A percentile compares a stretch with the other conserved stretches of the same genome.
Conservation (phyloP, 1,140 invertebrate genomes). For the Drosophila tani region DNA sequence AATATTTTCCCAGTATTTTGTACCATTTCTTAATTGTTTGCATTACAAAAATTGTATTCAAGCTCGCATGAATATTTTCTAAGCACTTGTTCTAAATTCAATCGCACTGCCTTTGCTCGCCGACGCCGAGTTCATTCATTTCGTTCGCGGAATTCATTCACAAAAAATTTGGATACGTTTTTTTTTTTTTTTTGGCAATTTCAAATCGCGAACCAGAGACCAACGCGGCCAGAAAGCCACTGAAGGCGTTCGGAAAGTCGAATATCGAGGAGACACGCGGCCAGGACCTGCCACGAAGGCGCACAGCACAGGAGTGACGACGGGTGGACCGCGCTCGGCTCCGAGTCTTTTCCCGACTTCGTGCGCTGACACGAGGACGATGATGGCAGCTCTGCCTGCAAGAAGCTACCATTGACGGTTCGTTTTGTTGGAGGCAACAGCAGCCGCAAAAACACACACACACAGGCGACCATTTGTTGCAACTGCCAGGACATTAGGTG, state of each 20-base stretch:
- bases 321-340: slow-evolving; percentile 40
- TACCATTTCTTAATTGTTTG: slow-evolving; percentile 14
- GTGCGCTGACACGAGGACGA: slow-evolving; percentile 73
- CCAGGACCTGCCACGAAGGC: slow-evolving; percentile 54
- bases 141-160: slow-evolving; percentile 52
- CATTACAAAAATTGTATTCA: not conserved
- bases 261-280: slow-evolving; percentile 31
- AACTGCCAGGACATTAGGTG: slow-evolving; percentile 20
- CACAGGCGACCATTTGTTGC: slow-evolving; percentile 45
- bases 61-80: not conserved
- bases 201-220: slow-evolving; percentile 48
- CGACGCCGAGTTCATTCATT: slow-evolving; percentile 42
- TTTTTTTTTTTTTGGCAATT: slow-evolving; percentile 43
- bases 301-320: slow-evolving; percentile 46
- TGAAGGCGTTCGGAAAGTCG: slow-evolving; percentile 44
- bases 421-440: slow-evolving; percentile 26
- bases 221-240: slow-evolving; percentile 65
- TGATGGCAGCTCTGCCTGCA: slow-evolving; percentile 76
- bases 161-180: slow-evolving; percentile 37
- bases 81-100: slow-evolving; percentile 25
- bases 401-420: slow-evolving; percentile 72
- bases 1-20: not conserved
- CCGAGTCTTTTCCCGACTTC: slow-evolving; percentile 44
- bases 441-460: slow-evolving; percentile 23
- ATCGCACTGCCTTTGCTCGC: slow-evolving; percentile 11